Conservation (phyloP, 2,797 vertebrate genomes). For the Avahi laniger region DNA sequence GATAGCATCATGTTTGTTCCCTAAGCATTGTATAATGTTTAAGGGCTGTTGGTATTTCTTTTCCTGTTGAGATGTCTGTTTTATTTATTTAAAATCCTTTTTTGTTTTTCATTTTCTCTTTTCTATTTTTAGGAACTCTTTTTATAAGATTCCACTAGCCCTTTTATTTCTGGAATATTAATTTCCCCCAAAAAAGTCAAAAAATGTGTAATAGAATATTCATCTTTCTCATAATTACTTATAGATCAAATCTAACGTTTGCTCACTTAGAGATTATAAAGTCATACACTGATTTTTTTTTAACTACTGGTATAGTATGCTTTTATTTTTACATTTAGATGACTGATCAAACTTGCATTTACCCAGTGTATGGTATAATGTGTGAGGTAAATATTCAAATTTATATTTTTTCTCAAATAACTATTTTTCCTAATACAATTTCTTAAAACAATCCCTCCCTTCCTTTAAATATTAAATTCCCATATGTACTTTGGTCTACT, state of each 20-base stretch:
- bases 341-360: not conserved
- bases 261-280: not conserved
- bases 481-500: slow-evolving; percentile 22
- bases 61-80: not conserved
- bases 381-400: not conserved
- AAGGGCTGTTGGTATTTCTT: not conserved
- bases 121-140: not conserved
- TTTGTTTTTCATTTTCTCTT: not conserved
- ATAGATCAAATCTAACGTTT: slow-evolving; percentile 6
- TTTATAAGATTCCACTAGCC: not conserved
- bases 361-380: not conserved
- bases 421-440: slow-evolving; percentile 29
- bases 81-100: not conserved
- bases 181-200: not conserved
- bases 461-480: not conserved
- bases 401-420: slow-evolving; percentile 32
- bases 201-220: not conserved
- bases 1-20: not conserved
- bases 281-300: not conserved
- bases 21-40: not conserved
- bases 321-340: slow-evolving; percentile 27
- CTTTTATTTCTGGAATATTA: not conserved
- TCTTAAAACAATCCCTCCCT: not conserved
- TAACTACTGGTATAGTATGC: not conserved
- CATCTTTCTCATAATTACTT: not conserved